Evolutionary conservation across 2,113 vertebrate genomes (phyloP).

Genomic region (Jaculus jaculus): DNA sequence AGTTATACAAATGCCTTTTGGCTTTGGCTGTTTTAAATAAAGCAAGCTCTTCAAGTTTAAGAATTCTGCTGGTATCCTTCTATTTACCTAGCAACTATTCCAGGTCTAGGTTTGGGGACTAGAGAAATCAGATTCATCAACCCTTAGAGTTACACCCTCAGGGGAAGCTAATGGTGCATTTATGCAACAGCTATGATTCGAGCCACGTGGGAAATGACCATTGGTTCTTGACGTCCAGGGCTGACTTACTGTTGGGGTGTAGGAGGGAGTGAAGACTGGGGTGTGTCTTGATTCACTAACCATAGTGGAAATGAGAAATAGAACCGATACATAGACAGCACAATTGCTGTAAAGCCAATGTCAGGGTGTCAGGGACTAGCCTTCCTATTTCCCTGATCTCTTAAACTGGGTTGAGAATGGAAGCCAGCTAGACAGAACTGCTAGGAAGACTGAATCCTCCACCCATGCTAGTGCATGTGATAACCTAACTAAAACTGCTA

Average conservation of each 20-base stretch:
- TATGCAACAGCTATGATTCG: background rate
- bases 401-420: background rate
- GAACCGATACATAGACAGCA: background rate
- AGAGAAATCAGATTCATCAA: background rate
- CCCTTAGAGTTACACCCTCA: background rate
- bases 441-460: background rate
- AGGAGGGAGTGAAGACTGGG: too few species aligned
- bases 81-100: background rate
- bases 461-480: too few species aligned
- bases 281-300: background rate
- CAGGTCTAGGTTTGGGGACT: background rate
- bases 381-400: background rate
- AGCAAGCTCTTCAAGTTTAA: background rate
- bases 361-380: background rate
- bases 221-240: background rate
- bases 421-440: background rate
- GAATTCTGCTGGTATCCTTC: background rate
- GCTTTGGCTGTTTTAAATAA: background rate
- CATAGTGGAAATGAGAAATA: background rate
- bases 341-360: too few species aligned
- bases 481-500: accelerated
- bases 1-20: background rate
- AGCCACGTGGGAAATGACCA: background rate
- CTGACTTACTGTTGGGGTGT: background rate
- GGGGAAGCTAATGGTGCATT: background rate